Conservation (phyloP, 2,113 vertebrate genomes). For the Actenoides lindsayi region DNA sequence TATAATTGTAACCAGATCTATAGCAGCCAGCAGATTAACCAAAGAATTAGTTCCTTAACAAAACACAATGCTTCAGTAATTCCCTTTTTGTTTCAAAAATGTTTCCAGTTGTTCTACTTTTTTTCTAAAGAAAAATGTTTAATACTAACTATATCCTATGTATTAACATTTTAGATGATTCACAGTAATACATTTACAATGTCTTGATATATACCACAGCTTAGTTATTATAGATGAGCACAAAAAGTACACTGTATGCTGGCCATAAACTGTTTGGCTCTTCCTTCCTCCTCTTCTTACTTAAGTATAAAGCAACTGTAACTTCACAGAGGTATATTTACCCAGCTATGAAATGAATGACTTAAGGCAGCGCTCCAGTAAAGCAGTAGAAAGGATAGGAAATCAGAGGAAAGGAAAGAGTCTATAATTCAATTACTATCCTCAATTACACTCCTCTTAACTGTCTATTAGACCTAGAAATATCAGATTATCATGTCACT, state of each 20-base stretch:
- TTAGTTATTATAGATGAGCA: not conserved
- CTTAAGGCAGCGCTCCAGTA: not conserved
- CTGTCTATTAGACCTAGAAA: slow-evolving; percentile 41
- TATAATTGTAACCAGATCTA: not conserved
- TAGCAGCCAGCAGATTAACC: not conserved
- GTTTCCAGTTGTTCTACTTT: not conserved
- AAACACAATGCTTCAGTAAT: not conserved
- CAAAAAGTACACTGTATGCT: not conserved
- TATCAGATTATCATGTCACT: slow-evolving; percentile 28
- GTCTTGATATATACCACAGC: not conserved
- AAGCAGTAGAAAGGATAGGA: slow-evolving; percentile 10
- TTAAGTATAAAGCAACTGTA: not conserved
- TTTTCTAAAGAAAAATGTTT: not conserved
- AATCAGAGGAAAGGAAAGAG: slow-evolving; percentile 46
- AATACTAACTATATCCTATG: not conserved
- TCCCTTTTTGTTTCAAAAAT: not conserved
- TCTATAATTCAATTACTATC: slow-evolving; percentile 26
- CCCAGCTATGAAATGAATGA: not conserved
- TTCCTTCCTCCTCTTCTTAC: not conserved
- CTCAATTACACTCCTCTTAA: slow-evolving; percentile 41
- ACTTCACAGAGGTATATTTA: not conserved
- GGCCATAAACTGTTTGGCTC: not conserved
- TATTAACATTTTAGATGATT: not conserved
- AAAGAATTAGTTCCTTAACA: not conserved
- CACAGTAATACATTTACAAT: not conserved